Conservation (phyloP, 2,888 invertebrate genomes). For the Plagodis dolabraria region DNA sequence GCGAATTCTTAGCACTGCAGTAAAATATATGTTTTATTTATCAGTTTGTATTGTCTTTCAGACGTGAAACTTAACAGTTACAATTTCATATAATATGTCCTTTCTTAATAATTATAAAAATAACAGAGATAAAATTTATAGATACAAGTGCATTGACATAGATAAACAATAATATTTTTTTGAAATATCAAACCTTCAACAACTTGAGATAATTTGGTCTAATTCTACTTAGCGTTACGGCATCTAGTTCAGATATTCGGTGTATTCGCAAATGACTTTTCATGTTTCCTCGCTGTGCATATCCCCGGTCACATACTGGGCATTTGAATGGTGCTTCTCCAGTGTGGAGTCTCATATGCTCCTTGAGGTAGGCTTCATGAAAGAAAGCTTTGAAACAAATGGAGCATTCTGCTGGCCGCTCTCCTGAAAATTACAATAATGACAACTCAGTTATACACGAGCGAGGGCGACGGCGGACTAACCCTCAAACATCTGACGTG, state of each 20-base stretch:
- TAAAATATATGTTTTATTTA: too few relatives aligned
- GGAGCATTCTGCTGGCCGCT: constrained; percentile 71
- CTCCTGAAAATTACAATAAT: constrained; percentile 59
- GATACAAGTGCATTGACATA: too few relatives aligned
- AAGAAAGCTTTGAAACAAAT: constrained; percentile 72
- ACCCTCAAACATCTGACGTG: too few relatives aligned
- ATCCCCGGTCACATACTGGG: constrained; percentile 75
- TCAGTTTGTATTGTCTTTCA: too few relatives aligned
- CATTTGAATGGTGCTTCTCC: constrained; percentile 81
- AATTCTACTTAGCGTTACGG: constrained; percentile 63
- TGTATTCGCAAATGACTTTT: constrained; percentile 77
- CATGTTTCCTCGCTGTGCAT: constrained; percentile 79
- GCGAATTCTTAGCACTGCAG: too few relatives aligned
- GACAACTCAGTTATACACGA: too few relatives aligned
- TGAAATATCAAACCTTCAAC: constrained; percentile 52
- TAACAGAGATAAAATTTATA: too few relatives aligned
- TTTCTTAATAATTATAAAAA: too few relatives aligned
- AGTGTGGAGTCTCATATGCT: constrained; percentile 79
- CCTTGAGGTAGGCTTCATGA: constrained; percentile 73
- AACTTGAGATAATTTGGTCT: constrained; percentile 72
- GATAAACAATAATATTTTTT: too few relatives aligned
- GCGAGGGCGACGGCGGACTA: too few relatives aligned
- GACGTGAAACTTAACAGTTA: too few relatives aligned
- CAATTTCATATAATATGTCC: too few relatives aligned
- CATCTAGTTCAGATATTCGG: constrained; percentile 67